Conservation (phyloP, 2,888 invertebrate genomes). For the Aradus depressus region DNA sequence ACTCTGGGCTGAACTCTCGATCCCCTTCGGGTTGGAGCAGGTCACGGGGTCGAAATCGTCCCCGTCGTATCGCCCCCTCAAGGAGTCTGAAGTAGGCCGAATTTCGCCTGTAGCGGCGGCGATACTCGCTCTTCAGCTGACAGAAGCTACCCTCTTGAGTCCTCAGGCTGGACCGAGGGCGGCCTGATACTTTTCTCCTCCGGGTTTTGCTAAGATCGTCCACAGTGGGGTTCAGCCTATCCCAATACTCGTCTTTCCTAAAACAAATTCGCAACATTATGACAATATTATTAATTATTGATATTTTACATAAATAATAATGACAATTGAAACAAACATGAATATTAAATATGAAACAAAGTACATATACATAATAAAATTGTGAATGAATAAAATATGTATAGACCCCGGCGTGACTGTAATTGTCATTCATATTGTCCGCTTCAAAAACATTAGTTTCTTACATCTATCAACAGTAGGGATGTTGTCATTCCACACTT, state of each 20-base stretch:
- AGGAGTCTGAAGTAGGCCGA: conserved; percentile 14
- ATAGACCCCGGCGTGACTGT: too few relatives aligned
- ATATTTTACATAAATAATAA: too few relatives aligned
- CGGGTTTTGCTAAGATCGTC: conserved; percentile 26
- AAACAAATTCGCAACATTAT: too few relatives aligned
- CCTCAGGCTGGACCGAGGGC: conserved; percentile 22
- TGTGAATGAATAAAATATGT: too few relatives aligned
- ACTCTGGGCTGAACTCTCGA: conserved; percentile 23
- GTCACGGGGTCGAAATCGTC: conserved; percentile 16
- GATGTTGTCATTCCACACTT: too few relatives aligned
- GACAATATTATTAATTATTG: too few relatives aligned
- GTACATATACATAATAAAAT: too few relatives aligned
- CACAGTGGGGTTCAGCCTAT: conserved; percentile 23
- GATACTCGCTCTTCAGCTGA: conserved; percentile 27
- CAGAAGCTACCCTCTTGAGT: conserved; percentile 24
- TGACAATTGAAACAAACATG: too few relatives aligned
- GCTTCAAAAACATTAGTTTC: too few relatives aligned
- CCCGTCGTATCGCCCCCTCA: conserved; percentile 19
- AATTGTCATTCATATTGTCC: too few relatives aligned
- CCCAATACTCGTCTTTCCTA: conserved; percentile 7
- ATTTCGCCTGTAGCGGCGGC: conserved; percentile 22
- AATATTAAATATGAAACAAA: too few relatives aligned
- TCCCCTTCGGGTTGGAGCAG: conserved; percentile 26
- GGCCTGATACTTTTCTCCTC: conserved; percentile 21
- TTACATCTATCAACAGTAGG: too few relatives aligned